Evolutionary conservation across 2,113 vertebrate species (phyloP).

Genomic region (Trichomycterus rosablanca): DNA sequence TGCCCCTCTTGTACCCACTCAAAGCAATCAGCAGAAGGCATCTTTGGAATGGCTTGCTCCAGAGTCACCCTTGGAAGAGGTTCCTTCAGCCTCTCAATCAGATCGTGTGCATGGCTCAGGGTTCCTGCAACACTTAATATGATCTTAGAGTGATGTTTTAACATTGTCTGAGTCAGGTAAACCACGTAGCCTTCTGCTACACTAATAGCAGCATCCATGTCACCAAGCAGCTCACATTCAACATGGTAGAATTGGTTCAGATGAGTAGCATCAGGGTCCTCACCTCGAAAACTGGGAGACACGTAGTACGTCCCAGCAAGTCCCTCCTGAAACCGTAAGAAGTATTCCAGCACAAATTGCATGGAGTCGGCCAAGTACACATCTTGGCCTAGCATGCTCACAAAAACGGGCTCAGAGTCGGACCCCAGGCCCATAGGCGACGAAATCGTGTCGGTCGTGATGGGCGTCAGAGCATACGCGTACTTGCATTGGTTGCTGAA

Average conservation of each 20-base stretch:
- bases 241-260: conserved; percentile 76
- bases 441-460: conserved; percentile 73
- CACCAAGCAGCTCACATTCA: conserved; percentile 70
- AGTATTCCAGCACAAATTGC: conserved; percentile 76
- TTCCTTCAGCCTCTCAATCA: conserved; percentile 57
- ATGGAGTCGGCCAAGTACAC: conserved; percentile 74
- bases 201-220: conserved; percentile 66
- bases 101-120: conserved; percentile 54
- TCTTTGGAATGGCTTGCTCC: conserved; percentile 66
- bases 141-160: conserved; percentile 62
- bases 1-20: conserved; percentile 71
- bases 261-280: conserved; percentile 71
- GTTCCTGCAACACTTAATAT: conserved; percentile 63
- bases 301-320: conserved; percentile 68
- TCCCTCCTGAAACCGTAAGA: conserved; percentile 70
- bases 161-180: conserved; percentile 63
- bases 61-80: conserved; percentile 64
- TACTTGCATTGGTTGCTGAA: conserved; percentile 64
- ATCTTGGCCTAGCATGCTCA: conserved; percentile 65
- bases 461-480: conserved; percentile 67
- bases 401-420: conserved; percentile 69
- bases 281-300: conserved; percentile 72
- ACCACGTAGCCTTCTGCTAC: conserved; percentile 66
- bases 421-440: conserved; percentile 75
- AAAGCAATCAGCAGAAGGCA: conserved; percentile 66